Base-by-base conservation (phyloP, 2,797 vertebrate species). In the Xerus rutilus region DNA sequence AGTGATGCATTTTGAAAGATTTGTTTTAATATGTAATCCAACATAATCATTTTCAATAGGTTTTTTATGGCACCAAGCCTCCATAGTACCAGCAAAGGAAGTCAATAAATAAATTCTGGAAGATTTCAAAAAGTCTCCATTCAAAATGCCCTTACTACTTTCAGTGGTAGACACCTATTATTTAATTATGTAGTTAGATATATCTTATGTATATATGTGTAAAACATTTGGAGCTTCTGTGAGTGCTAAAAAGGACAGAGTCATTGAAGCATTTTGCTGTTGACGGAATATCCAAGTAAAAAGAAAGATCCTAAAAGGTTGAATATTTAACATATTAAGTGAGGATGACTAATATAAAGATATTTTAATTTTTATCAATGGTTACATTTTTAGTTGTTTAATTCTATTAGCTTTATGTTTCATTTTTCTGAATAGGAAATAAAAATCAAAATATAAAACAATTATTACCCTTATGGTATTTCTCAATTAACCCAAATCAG, bases 1-100 rank as follows among this genome's bases (percentile, higher is more conserved):
- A 76, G 30, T 67, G 72, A 89, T 67, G 45, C 25, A 92, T 74
- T 94, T 57, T 57, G 13, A 70, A 86, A 76, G 78, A 52, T 28
- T 62, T 70, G 74, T 94, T 94, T 86, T 57, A 91, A 89, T 28
- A 69, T 17, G 21, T 65, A 87, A 96, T 21, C 25, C 25, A 72
- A 74, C 9, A 76, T 0, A 47, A 21, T 52, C 78, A 13, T 83
- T 93, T 81, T 73, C 77, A 87, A 13, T 83, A 64, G 47, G 49
- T 77, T 92, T 82, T 72, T 35, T 28, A 76, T 20, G 43, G 23
- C 25, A 94, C 25, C 39, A 81, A 35, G 43, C 54, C 39, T 84
- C 57, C 62, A 64, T 43, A 64, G 1, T 45, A 3, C 30, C 47
- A 89, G 43, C 47, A 79, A 92, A 96, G 9, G 17, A 91, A 84